Percentiles rank a stretch among this genome's conserved stretches.
Conservation (phyloP, 2,797 vertebrate species). For the Halcyon chelicuti region DNA sequence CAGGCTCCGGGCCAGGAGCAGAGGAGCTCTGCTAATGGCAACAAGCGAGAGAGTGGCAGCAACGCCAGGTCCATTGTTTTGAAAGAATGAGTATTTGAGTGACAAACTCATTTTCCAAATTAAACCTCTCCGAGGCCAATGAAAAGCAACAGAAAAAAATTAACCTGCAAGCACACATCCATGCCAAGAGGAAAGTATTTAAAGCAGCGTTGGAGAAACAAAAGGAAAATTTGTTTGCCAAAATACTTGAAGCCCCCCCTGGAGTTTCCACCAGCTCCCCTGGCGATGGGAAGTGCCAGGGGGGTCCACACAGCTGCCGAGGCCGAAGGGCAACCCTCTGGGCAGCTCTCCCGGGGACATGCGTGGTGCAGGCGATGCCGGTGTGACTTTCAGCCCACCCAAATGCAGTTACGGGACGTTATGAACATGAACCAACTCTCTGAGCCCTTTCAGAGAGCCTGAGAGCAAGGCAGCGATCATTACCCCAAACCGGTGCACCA, state of each 20-base stretch:
- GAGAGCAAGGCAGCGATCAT: background rate
- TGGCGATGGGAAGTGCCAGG: background rate
- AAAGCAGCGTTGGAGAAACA: background rate
- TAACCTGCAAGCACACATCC: no score
- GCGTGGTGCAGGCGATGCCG: no score
- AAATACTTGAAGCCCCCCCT: background rate
- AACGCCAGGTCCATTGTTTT: accelerated
- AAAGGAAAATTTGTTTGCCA: background rate
- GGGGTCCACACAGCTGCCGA: no score
- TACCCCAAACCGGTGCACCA: no score
- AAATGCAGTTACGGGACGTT: background rate
- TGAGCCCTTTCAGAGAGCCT: background rate
- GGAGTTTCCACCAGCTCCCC: background rate
- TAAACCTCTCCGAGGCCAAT: background rate
- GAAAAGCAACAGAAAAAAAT: background rate
- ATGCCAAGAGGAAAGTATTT: background rate
- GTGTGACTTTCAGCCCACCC: background rate
- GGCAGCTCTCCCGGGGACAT: no score
- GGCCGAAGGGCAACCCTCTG: no score
- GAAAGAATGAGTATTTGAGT: accelerated
- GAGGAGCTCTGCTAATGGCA: background rate
- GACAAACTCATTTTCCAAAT: background rate
- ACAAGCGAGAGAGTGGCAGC: background rate
- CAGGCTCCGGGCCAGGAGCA: background rate
- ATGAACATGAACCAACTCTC: accelerated